Evolutionary conservation across 2,888 invertebrate genomes (phyloP).

Genomic region (Elysia crispata): DNA sequence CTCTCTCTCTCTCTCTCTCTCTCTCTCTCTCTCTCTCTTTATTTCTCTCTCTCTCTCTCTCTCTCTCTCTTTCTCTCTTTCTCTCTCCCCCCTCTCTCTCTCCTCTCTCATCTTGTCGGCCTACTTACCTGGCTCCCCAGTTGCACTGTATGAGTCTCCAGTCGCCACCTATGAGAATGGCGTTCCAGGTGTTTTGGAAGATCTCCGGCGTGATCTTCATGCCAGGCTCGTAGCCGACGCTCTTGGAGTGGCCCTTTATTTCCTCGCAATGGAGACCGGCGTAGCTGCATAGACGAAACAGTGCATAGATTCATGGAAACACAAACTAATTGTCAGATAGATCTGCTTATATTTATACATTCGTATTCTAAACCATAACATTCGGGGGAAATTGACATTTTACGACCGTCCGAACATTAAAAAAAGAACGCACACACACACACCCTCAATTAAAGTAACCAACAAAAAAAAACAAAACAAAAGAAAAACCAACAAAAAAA

Average conservation of each 20-base stretch:
- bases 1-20: too few relatives aligned
- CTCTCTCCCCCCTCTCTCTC: not conserved
- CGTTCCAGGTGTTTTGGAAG: constrained; percentile 77
- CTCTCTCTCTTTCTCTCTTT: too few relatives aligned
- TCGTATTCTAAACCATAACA: too few relatives aligned
- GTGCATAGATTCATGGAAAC: too few relatives aligned
- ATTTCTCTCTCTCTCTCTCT: not conserved
- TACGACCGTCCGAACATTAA: too few relatives aligned
- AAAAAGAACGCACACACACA: too few relatives aligned
- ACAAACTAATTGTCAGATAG: too few relatives aligned
- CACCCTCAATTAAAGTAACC: too few relatives aligned
- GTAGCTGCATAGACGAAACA: constrained; percentile 68
- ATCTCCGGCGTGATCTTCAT: constrained; percentile 76
- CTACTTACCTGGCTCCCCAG: constrained; percentile 77
- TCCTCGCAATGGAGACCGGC: constrained; percentile 77
- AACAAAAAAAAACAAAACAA: too few relatives aligned
- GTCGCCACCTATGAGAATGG: constrained; percentile 76
- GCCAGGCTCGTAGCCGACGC: constrained; percentile 78
- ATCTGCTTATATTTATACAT: too few relatives aligned
- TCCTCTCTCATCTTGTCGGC: not conserved
- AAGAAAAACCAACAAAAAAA: too few relatives aligned
- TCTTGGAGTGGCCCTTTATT: constrained; percentile 77
- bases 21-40: not conserved
- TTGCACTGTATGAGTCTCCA: constrained; percentile 78
- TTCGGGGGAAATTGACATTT: too few relatives aligned